phyloP scores from a whole-genome alignment of 1,140 invertebrate species.

The Linepithema humile region DNA sequence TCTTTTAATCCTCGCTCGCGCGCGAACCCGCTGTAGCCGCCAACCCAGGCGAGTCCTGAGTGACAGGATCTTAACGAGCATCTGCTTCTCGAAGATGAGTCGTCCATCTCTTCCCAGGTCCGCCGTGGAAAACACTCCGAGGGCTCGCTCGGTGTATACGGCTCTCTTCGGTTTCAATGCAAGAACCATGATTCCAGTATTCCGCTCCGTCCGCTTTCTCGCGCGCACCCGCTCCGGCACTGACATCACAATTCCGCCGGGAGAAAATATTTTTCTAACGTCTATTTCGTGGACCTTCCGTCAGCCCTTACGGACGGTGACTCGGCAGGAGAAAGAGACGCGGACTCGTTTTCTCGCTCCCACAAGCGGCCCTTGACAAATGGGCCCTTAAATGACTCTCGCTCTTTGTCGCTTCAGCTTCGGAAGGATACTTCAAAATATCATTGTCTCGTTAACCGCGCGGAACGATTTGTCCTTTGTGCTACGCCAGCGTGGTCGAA shows the following conservation, averaged over 20 bases:
- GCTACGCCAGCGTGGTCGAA: neutral
- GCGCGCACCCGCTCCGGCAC: slow-evolving; percentile 16
- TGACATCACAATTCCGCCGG: slow-evolving; percentile 2
- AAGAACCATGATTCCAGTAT: slow-evolving; percentile 59
- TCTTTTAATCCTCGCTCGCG: slow-evolving; percentile 74
- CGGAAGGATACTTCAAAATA: slow-evolving; percentile 35
- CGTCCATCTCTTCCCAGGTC: slow-evolving; percentile 33
- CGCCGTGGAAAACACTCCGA: slow-evolving; percentile 46
- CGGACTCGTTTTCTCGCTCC: slow-evolving; percentile 37
- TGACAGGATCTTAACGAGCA: slow-evolving; percentile 82
- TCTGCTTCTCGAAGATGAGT: slow-evolving; percentile 69
- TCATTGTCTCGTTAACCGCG: neutral
- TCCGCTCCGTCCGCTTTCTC: neutral
- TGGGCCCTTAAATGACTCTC: slow-evolving; percentile 61
- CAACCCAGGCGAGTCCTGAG: slow-evolving; percentile 61
- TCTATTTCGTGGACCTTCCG: slow-evolving; percentile 24
- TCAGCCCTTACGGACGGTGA: slow-evolving; percentile 64
- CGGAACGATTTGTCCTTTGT: neutral
- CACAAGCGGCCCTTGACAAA: slow-evolving; percentile 74
- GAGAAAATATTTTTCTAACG: slow-evolving; percentile 60
- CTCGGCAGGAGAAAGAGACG: slow-evolving; percentile 53
- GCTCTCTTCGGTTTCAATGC: slow-evolving; percentile 52
- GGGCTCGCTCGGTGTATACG: neutral
- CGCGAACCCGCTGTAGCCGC: slow-evolving; percentile 35
- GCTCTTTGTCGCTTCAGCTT: slow-evolving; percentile 34